These are phyloP conservation scores for Brassicogethes aeneus DNA, from an alignment of 2,888 invertebrate genomes.

Conservation along the genomic window DNA sequence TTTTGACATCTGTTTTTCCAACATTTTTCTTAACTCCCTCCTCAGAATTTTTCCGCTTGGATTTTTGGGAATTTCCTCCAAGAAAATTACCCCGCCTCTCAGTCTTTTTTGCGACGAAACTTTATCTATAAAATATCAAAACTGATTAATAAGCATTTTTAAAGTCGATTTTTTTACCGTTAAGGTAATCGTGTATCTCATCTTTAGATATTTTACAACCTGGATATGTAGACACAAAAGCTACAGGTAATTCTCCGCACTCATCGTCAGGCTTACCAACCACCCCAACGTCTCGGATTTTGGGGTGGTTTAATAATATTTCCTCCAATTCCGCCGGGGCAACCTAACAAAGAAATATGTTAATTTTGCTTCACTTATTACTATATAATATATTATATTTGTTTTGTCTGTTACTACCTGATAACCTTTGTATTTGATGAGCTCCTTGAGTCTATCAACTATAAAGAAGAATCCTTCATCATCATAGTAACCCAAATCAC, in stretches of 20 bases:
- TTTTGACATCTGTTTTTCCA: neutral
- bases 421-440: slow-evolving; percentile 84
- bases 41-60: slow-evolving; percentile 45
- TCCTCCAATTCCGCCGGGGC: slow-evolving; percentile 84
- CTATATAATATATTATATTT: neutral
- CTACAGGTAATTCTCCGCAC: slow-evolving; percentile 68
- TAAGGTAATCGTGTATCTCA: slow-evolving; percentile 39
- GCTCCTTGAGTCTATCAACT: slow-evolving; percentile 78
- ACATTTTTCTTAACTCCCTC: slow-evolving; percentile 28
- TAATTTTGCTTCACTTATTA: neutral
- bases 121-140: slow-evolving; percentile 28
- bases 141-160: neutral
- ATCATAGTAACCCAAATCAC: slow-evolving; percentile 78
- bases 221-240: slow-evolving; percentile 61
- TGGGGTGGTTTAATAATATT: slow-evolving; percentile 59
- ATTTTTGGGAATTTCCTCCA: slow-evolving; percentile 44
- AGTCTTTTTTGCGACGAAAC: slow-evolving; percentile 67
- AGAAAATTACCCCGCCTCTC: slow-evolving; percentile 51
- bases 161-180: slow-evolving; percentile 27
- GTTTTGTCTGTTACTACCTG: slow-evolving; percentile 46
- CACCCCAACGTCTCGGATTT: slow-evolving; percentile 74
- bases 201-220: slow-evolving; percentile 43
- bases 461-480: slow-evolving; percentile 68
- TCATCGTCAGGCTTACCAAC: slow-evolving; percentile 60
- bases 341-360: neutral